Evolutionary conservation across 2,888 invertebrate genomes (phyloP), one percentile per base, ranked within the genome.

Genomic region (Spodoptera picta): DNA sequence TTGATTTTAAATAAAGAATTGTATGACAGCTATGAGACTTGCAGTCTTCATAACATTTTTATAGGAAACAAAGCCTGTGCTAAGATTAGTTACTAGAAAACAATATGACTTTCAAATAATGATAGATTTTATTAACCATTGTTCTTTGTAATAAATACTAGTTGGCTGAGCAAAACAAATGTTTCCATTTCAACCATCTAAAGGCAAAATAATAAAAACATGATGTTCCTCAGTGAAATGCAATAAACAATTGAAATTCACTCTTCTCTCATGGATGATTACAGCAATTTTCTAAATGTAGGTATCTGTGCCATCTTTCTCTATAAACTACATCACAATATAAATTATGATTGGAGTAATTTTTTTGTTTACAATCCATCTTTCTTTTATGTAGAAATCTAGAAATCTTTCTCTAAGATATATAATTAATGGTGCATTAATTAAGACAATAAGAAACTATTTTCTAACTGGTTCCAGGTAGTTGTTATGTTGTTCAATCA

Each of bases 401-500:
- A 9, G 36, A 36, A 36, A 9, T 9, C 36, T 36, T 36, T 6
- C 6, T 36, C 36, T 36, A 36, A 7, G 36, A 36, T 36, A 36
- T 36, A 9, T 36, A 36, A 36, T 36, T 36, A 9, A 36, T 36
- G 36, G 36, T 9, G 36, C 36, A 36, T 36, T 36, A 60, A 62
- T 45, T 56, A 56, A 0, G 10, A 53, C 36, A 54, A 24, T 51
- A 4, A 54, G 53, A 44, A 50, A 23, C 43, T 14, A 56, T 62
- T 59, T 66, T 71, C 59, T 73, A 19, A 53, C 19, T 50, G 5
- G 69, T 75, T 71, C 65, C 60, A 66, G 53, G 65, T 53, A 69
- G 76, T 74, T 77, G 73, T 83, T 84, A 86, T 54, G 72, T 77
- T 87, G 88, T 82, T 86, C 84, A 90, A 82, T 85, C 75, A 88